Evolutionary conservation across 2,797 vertebrate species (phyloP).

Genomic region (Gymnopithys bicolor): DNA sequence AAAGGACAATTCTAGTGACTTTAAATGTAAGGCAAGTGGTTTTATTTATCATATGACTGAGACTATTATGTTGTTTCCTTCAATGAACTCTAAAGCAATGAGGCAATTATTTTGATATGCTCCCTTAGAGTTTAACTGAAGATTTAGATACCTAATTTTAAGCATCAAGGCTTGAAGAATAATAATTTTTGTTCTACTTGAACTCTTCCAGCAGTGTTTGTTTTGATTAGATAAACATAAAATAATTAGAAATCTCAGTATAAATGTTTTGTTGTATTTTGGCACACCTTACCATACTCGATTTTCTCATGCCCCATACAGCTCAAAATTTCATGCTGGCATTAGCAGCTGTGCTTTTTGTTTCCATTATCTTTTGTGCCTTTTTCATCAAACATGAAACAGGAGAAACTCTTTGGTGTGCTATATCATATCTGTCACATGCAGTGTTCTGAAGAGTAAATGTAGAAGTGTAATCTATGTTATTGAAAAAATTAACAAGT

Average conservation of each 20-base stretch:
- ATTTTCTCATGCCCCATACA: neutral
- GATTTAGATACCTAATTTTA: constrained; percentile 29
- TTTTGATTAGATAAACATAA: constrained; percentile 50
- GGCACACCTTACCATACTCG: neutral
- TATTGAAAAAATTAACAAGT: neutral
- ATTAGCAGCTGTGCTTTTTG: neutral
- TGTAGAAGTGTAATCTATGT: neutral
- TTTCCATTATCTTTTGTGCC: neutral
- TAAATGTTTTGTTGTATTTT: constrained; percentile 10
- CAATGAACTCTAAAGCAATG: neutral
- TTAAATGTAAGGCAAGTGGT: neutral
- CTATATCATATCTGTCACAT: neutral
- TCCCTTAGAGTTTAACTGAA: neutral
- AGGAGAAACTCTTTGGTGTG: neutral
- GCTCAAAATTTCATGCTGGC: constrained; percentile 5
- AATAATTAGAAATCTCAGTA: constrained; percentile 44
- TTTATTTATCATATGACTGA: neutral
- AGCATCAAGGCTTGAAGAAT: neutral
- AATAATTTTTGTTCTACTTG: neutral
- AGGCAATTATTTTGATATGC: neutral
- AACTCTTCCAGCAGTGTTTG: constrained; percentile 11
- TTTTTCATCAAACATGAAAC: constrained; percentile 12
- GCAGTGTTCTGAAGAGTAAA: neutral
- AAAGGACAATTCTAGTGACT: neutral
- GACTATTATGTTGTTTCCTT: neutral